phyloP scores from a whole-genome alignment of 2,113 vertebrate species.

The Aplodontia rufa region DNA sequence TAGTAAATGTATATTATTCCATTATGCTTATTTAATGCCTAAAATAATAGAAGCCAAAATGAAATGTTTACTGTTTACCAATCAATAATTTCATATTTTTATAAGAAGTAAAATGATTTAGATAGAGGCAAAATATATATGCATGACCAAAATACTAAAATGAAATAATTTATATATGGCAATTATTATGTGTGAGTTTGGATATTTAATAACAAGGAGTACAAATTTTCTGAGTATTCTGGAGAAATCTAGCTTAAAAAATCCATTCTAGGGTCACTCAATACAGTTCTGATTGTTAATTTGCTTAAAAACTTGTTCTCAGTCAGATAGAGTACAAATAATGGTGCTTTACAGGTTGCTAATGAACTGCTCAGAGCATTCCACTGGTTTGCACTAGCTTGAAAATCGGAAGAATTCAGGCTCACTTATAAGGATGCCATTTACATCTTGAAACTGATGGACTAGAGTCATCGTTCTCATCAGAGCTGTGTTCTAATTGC shows the following conservation, averaged over 20 bases:
- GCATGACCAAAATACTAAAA: neutral
- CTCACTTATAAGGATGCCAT: neutral
- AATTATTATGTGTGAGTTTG: neutral
- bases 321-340: neutral
- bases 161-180: neutral
- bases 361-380: neutral
- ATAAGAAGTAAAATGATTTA: neutral
- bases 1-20: neutral
- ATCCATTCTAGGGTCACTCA: neutral
- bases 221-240: neutral
- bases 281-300: neutral
- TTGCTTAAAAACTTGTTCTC: neutral
- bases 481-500: neutral
- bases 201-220: neutral
- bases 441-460: neutral
- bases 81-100: neutral
- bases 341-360: neutral
- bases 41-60: neutral
- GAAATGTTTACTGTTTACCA: neutral
- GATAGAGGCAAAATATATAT: neutral
- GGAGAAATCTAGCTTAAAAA: neutral
- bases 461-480: neutral
- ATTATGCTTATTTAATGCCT: neutral
- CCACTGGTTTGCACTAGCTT: neutral
- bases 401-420: neutral